Evolutionary conservation across 2,888 invertebrate genomes (phyloP), one percentile per base, ranked within the genome.

Genomic region (Tetragonisca angustula): DNA sequence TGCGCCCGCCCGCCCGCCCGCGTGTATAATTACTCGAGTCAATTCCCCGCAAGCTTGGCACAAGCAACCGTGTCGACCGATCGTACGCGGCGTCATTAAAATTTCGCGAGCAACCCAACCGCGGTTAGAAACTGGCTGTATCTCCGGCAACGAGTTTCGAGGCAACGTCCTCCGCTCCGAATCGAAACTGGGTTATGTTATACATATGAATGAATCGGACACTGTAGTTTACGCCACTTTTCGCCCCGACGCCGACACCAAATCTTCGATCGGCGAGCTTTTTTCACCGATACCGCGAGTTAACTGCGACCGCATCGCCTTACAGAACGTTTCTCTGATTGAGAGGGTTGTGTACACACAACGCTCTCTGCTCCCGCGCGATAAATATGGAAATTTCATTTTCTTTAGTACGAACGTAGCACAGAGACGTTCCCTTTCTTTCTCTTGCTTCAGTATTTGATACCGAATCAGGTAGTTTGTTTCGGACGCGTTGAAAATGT

Each of bases 131-230:
- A 81, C 72, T 83, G 80, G 78, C 72, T 71, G 52, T 74, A 76
- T 72, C 68, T 27, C n/a, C 62, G 9, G 36, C 49, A 32, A 43
- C 67, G 69, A 76, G 82, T 86, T 75, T 70, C 73, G 76, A n/a
- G 50, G 64, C 32, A 70, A 43, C 62, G 54, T 32, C 65, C 54
- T 65, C 43, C 9, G 11, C 54, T 81, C 68, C 67, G 67, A 64
- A 81, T 82, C 76, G 80, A 73, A 88, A 85, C 79, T 82, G 56
- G 88, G 85, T 85, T 86, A 75, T 62, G 67, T 75, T 78, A 87
- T 87, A 85, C 88, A 85, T 87, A 88, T 88, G 88, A 85, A 88
- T 85, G 88, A 82, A 69, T 19, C 67, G 54, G 43, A 65, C 65
- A 70, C 52, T 68, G 76, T 81, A 32, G 32, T 43, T 59, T 76